These are phyloP conservation scores for Cichladusa arquata DNA, from an alignment of 2,113 vertebrate species.

Conservation along the genomic window DNA sequence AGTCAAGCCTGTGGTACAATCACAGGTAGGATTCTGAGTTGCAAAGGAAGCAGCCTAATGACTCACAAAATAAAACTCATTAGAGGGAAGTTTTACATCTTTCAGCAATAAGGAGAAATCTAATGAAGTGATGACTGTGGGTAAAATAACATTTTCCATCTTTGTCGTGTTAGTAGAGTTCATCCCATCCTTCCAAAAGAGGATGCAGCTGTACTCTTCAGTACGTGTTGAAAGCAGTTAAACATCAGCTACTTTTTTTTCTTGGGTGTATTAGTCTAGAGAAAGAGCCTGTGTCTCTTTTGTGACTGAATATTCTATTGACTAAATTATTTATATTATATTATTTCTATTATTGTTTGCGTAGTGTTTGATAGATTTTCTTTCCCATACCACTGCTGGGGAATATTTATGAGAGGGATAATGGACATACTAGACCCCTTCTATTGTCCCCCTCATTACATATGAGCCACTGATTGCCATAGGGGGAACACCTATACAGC, in stretches of 20 bases:
- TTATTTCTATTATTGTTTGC: too few species aligned
- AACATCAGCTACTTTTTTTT: background rate
- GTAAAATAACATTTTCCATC: constrained; percentile 10
- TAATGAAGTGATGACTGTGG: constrained; percentile 28
- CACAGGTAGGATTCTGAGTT: background rate
- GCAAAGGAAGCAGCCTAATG: background rate
- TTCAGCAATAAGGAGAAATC: constrained; percentile 2
- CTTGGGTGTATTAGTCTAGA: background rate
- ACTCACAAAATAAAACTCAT: constrained; percentile 18
- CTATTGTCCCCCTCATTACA: background rate
- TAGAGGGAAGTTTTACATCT: background rate
- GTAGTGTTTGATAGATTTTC: background rate
- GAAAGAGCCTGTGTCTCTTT: background rate
- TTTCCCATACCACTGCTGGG: background rate
- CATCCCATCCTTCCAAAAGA: background rate
- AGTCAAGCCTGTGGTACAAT: background rate
- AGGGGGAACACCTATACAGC: background rate
- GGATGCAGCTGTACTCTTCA: background rate
- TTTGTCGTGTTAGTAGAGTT: background rate
- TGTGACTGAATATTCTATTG: background rate
- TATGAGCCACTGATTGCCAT: background rate
- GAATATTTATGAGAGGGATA: background rate
- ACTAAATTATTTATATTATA: background rate
- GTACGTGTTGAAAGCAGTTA: background rate
- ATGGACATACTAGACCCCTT: background rate